These are phyloP conservation scores for Apostichopus japonicus DNA, from an alignment of 35 echinoderm and acorn worm species.

Conservation along the genomic window DNA sequence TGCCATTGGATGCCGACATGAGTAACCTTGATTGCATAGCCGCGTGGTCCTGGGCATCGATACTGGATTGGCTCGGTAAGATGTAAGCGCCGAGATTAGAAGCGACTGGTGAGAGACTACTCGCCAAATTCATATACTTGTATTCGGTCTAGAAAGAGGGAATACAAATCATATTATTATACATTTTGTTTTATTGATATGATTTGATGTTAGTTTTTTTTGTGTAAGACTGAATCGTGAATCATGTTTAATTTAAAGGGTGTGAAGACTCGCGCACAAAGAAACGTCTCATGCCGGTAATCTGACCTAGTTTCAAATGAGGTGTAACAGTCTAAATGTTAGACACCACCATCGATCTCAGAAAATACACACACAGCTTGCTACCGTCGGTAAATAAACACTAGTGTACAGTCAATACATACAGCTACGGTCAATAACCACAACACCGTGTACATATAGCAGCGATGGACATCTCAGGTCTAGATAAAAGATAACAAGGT, in stretches of 20 bases:
- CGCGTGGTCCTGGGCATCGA: constrained; percentile 7
- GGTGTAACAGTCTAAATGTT: too few species aligned
- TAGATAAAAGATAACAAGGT: too few species aligned
- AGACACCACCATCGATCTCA: too few species aligned
- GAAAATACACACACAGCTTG: too few species aligned
- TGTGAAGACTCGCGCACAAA: too few species aligned
- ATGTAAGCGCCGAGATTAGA: constrained; percentile 29
- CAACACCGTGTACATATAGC: too few species aligned
- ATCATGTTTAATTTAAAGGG: not conserved
- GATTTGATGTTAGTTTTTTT: not conserved
- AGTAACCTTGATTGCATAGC: constrained; percentile 36
- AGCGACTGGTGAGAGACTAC: not conserved
- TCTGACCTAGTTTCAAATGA: not conserved
- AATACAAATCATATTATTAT: not conserved
- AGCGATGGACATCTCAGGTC: too few species aligned
- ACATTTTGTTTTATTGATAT: not conserved
- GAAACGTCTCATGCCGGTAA: too few species aligned
- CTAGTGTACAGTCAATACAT: too few species aligned
- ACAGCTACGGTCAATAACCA: too few species aligned
- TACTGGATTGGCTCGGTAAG: not conserved
- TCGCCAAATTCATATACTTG: constrained; percentile 24
- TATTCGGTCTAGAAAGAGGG: not conserved
- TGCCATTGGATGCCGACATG: constrained; percentile 4
- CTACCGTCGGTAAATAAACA: too few species aligned
- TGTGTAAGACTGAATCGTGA: not conserved